Conservation (phyloP, 2,888 invertebrate species). For the Orgyia antiqua region DNA sequence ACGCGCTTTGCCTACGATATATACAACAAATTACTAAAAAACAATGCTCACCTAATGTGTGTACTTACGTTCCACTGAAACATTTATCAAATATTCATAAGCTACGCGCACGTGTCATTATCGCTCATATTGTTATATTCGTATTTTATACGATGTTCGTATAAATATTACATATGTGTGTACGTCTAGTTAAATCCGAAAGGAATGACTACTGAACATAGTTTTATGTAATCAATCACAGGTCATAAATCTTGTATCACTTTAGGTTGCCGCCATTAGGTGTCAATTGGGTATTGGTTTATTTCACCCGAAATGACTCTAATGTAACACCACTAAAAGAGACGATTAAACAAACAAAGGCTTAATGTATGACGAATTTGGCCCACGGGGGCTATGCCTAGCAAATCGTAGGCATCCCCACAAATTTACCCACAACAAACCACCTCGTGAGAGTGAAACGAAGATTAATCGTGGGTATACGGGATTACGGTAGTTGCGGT, state of each 20-base stretch:
- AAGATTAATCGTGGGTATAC: constrained; percentile 63
- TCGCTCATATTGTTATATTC: constrained; percentile 23
- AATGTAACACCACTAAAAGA: constrained; percentile 52
- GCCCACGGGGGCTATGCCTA: constrained; percentile 55
- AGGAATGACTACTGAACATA: too few relatives aligned
- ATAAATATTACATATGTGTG: background rate
- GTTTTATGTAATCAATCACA: background rate
- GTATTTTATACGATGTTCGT: background rate
- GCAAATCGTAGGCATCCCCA: constrained; percentile 64
- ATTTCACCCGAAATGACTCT: constrained; percentile 22
- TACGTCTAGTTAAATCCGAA: too few relatives aligned
- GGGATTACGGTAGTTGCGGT: constrained; percentile 57
- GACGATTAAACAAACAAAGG: constrained; percentile 62
- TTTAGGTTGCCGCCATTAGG: background rate
- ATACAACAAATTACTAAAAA: constrained; percentile 48
- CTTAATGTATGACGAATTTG: constrained; percentile 66
- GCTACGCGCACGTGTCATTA: constrained; percentile 21
- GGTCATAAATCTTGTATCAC: constrained; percentile 6
- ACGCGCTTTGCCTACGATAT: constrained; percentile 37
- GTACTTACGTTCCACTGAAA: constrained; percentile 30
- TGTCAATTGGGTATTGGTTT: constrained; percentile 20
- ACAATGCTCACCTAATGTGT: constrained; percentile 41
- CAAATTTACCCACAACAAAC: constrained; percentile 68
- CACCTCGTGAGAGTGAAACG: constrained; percentile 66
- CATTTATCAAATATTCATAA: constrained; percentile 32